A percentile compares a stretch with the other conserved stretches of the same genome.
Conservation (phyloP, 2,113 vertebrate species). For the Uria aalge region DNA sequence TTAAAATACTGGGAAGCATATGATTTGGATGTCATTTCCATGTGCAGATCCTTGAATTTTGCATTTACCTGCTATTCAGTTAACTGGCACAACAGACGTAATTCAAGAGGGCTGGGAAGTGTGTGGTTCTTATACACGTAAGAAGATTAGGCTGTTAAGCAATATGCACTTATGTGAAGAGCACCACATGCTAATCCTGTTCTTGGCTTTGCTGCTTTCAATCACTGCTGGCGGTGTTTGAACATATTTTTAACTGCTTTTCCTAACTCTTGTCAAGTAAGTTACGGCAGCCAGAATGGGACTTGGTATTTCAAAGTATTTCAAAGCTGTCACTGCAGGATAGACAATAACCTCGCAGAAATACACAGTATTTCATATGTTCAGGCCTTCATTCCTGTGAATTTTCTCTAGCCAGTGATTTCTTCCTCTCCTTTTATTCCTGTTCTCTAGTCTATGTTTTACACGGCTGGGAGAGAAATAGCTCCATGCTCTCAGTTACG, state of each 20-base stretch:
- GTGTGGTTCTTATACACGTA: background rate
- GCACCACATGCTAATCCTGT: slow-evolving; percentile 23
- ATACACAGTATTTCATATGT: background rate
- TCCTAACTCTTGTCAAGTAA: background rate
- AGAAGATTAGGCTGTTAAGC: slow-evolving; percentile 53
- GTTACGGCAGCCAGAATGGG: background rate
- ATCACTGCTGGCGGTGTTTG: background rate
- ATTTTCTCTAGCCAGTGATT: background rate
- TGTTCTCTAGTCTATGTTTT: background rate
- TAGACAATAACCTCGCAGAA: background rate
- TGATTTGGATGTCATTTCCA: slow-evolving; percentile 31
- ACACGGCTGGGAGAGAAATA: background rate
- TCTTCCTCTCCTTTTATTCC: background rate
- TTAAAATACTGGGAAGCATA: slow-evolving; percentile 5
- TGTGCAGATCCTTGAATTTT: background rate
- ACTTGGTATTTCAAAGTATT: background rate
- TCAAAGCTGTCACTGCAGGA: slow-evolving; percentile 14
- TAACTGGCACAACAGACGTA: slow-evolving; percentile 1
- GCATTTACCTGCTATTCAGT: slow-evolving; percentile 15
- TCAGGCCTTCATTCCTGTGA: slow-evolving; percentile 3
- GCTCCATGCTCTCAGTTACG: background rate
- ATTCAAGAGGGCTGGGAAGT: slow-evolving; percentile 7
- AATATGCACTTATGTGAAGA: slow-evolving; percentile 38
- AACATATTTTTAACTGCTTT: slow-evolving; percentile 16
- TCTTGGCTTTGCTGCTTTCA: slow-evolving; percentile 13